Base-by-base conservation (phyloP, 2,888 invertebrate species). In the Caenorhabditis panamensis region DNA sequence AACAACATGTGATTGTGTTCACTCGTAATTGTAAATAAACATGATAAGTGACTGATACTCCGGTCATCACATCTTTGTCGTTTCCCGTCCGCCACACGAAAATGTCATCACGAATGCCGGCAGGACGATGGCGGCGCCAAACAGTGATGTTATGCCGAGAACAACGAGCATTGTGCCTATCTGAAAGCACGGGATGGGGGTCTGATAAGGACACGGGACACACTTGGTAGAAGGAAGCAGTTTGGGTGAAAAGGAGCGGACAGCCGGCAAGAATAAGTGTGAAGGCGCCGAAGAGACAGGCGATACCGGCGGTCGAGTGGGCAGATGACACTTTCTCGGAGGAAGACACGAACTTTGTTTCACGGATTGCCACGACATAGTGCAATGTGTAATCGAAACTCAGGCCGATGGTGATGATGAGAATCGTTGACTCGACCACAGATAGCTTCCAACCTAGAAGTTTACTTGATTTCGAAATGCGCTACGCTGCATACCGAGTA, bases 361-460 rank as follows among this genome's bases (percentile, higher is more conserved):
- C 71, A 36, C 44, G 51, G 24, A 76, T 79, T 5, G 78, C 73
- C 0, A 82, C 77, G 18, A 79, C 87, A 58, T 86, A 89, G 67
- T 90, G 90, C 3, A 90, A 81, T 2, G 90, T 90, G 76, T 87
- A 90, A 71, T 90, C 90, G 64, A 90, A 90, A 26, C 89, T 88
- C 13, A 90, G 79, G 3, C 89, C 88, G 16, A 90, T 89, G 13
- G 88, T 88, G 5, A 90, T 86, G 11, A 90, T 88, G 1, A 90
- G 69, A 37, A 90, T 89, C 0, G 89, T 88, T 0, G 89, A 88
- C 56, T 90, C 90, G n/a, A 91, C 84, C 13, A 90, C 88, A n/a
- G 89, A 88, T 41, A 90, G 73, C 26, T 87, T 83, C 90, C 90
- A 90, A 11, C 89, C 90, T 86, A 44, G 31, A 80, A 61, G 54